Evolutionary conservation across 2,888 invertebrate species (phyloP), one percentile per base, ranked within the genome.

Genomic region (Oscheius sp.): DNA sequence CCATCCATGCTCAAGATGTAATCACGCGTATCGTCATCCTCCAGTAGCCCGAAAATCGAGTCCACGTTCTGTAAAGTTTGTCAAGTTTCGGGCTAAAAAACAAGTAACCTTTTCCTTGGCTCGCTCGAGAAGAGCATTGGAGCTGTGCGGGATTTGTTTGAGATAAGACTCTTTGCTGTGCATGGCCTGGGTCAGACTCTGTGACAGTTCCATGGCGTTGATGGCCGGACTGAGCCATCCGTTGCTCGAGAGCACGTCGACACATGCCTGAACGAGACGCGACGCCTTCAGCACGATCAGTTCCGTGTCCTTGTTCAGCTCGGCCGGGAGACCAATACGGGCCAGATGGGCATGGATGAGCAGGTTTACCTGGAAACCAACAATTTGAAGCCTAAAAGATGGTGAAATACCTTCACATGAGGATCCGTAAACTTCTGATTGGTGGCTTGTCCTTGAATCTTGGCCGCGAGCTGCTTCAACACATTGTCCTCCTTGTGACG

Each of bases 131-230:
- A 95, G 93, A 0, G 96, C 97, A 0, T 92, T 89, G 2, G 93
- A 94, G 90, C 98, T 98, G 91, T 99, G 97, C 1, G 99, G 99
- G 89, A 99, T 91, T 89, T 99, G 99, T 78, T 96, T 94, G 78
- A 99, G 92, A 89, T 97, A 96, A 0, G 96, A 95, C 91, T 99
- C 99, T 90, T 96, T 97, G 87, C 94, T 95, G 73, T 98, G 99
- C 96, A 99, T 96, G 10, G 98, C 98, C 91, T 99, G 99, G 0
- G 99, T 99, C 1, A 96, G 95, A 98, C 99, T 99, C 91, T 99
- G 99, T 0, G 98, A 96, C 87, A 99, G 92, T 91, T 99, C 99
- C 99, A 99, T 99, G 86, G 98, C 97, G 29, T 97, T 96, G 55
- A 99, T 95, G 2, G 98, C 99, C 0, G 99, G 98, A 0, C 95